These are phyloP conservation scores for Antedon bifida DNA, from an alignment of 35 echinoderm and acorn worm species.

Conservation along the genomic window DNA sequence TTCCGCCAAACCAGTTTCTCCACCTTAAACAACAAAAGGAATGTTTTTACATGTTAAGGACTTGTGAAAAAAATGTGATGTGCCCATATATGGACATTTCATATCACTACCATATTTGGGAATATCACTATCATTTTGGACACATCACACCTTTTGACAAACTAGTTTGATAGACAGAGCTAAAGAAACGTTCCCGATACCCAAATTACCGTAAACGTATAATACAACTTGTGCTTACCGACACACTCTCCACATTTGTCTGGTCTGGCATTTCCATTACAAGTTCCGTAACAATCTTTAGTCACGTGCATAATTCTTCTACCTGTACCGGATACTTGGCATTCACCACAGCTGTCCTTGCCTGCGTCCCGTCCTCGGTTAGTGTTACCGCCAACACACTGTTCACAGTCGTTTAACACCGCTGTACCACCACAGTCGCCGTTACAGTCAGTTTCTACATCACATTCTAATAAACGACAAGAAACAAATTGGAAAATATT, in stretches of 20 bases:
- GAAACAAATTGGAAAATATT: no score
- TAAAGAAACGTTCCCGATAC: no score
- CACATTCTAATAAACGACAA: no score
- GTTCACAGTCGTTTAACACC: slow-evolving; percentile 23
- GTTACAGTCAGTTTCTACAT: slow-evolving; percentile 33
- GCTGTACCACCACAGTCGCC: slow-evolving; percentile 31
- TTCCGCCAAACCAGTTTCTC: slow-evolving; percentile 16
- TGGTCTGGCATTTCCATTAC: slow-evolving; percentile 39
- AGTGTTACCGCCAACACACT: slow-evolving; percentile 47
- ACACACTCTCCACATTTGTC: slow-evolving; percentile 59
- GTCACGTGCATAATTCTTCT: background rate
- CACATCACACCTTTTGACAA: no score
- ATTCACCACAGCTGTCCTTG: slow-evolving; percentile 27
- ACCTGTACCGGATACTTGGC: no score
- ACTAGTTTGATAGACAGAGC: no score
- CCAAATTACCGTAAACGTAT: no score
- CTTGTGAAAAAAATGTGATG: background rate
- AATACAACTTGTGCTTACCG: slow-evolving; percentile 38
- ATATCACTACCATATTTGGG: no score
- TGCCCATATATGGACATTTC: no score
- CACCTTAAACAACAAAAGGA: slow-evolving; percentile 31
- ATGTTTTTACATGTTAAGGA: background rate
- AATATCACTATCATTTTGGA: no score
- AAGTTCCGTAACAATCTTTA: slow-evolving; percentile 50
- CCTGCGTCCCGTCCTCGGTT: slow-evolving; percentile 12